These are phyloP conservation scores for Dendrolimus pini DNA, from an alignment of 2,888 invertebrate genomes.

Conservation along the genomic window DNA sequence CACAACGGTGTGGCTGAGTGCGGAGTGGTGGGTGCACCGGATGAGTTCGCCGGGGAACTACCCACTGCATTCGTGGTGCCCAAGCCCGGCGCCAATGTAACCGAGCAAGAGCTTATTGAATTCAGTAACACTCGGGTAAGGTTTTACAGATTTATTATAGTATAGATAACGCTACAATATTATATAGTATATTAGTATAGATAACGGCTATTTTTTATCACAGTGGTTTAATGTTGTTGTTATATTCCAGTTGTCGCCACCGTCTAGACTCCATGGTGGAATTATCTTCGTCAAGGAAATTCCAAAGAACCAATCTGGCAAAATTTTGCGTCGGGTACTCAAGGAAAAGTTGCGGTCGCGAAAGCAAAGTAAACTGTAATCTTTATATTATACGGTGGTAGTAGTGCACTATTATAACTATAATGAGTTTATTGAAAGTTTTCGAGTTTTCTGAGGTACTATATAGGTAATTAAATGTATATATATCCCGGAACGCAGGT, in stretches of 20 bases:
- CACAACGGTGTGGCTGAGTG: constrained; percentile 84
- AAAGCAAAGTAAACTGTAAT: constrained; percentile 10
- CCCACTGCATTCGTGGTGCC: constrained; percentile 85
- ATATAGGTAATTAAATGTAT: too few relatives aligned
- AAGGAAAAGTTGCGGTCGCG: constrained; percentile 18
- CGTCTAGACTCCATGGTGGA: constrained; percentile 81
- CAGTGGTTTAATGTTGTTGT: constrained; percentile 32
- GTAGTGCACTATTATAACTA: too few relatives aligned
- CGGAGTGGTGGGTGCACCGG: constrained; percentile 86
- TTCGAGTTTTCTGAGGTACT: too few relatives aligned
- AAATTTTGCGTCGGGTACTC: constrained; percentile 78
- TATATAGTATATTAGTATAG: neutral
- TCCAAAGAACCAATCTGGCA: constrained; percentile 83
- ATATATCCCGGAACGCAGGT: too few relatives aligned
- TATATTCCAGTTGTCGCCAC: constrained; percentile 61
- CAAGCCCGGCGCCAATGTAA: constrained; percentile 66
- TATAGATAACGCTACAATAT: neutral
- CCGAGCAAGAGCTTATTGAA: constrained; percentile 72
- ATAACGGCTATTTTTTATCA: constrained; percentile 4
- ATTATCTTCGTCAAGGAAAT: constrained; percentile 80
- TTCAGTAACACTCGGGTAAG: constrained; percentile 73
- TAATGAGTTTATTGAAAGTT: too few relatives aligned
- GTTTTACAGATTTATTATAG: neutral
- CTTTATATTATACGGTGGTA: too few relatives aligned
- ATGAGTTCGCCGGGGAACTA: constrained; percentile 83